Base-by-base conservation (phyloP, 2,113 vertebrate species). In the Pimephales promelas region DNA sequence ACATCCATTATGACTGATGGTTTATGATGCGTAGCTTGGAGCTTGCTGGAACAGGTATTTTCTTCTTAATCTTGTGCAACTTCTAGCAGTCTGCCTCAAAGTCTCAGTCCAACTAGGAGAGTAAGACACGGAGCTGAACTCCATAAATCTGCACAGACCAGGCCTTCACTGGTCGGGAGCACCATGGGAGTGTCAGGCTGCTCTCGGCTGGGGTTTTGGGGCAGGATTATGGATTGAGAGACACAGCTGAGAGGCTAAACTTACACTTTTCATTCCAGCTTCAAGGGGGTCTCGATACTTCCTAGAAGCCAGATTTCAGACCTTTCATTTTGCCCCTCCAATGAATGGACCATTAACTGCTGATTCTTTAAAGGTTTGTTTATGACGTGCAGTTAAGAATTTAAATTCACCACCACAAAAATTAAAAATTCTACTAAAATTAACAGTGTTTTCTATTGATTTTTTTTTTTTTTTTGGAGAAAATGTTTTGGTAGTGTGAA, bases 151-250 rank as follows among this genome's bases (percentile, higher is more conserved):
- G 90, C 81, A 84, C 86, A 89, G 92, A 77, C 87, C 85, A 76
- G 87, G 91, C 91, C 92, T 88, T 86, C 87, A 91, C 90, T 88
- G 92, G 91, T 90, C 90, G 91, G 90, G 89, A 92, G 89, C 88
- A 64, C 90, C 91, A 92, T 92, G 93, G 93, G 93, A 94, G 94
- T 90, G 92, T 93, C 91, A 92, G 92, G 92, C 92, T 87, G 92
- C 91, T 90, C 92, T 92, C 88, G 68, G 88, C 89, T 92, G 88
- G 89, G 91, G 89, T 90, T 93, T 92, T 93, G 89, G 92, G 92
- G 92, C 91, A 93, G 93, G 94, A 95, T 95, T 94, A 94, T 92
- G 91, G 92, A 93, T 93, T 94, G 93, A 94, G 93, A 94, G n/a
- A n/a, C 90, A 94, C 92, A 95, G 91, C 94, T 93, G 93, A 91